A percentile compares a stretch with the other conserved stretches of the same genome.
Evolutionary conservation across 1,140 invertebrate species (phyloP).

Genomic region (Manduca sexta): DNA sequence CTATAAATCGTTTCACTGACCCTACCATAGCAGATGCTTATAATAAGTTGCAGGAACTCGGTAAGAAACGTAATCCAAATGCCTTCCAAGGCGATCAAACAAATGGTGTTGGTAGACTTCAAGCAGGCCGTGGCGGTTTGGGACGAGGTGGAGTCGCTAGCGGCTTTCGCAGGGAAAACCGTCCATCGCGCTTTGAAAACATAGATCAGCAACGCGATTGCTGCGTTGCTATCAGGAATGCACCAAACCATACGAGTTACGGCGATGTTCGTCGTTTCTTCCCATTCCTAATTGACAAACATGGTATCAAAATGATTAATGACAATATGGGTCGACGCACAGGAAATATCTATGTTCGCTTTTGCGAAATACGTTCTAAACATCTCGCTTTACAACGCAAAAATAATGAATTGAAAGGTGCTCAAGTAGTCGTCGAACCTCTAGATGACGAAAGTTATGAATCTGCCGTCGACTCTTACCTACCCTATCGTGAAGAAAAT

Average conservation of each 20-base stretch:
- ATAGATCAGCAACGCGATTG: conserved; percentile 34
- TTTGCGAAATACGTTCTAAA: conserved; percentile 79
- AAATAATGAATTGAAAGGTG: conserved; percentile 75
- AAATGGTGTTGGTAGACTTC: conserved; percentile 29
- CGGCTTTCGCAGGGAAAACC: conserved; percentile 31
- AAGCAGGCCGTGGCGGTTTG: conserved; percentile 22
- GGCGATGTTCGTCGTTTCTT: conserved; percentile 88
- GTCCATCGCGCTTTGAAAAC: conserved; percentile 37
- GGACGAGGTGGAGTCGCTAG: conserved; percentile 27
- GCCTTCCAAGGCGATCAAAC: conserved; percentile 70
- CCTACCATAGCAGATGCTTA: conserved; percentile 47
- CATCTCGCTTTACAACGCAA: conserved; percentile 79
- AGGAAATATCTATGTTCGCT: conserved; percentile 87
- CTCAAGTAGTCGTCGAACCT: conserved; percentile 75
- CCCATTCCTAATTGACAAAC: conserved; percentile 83
- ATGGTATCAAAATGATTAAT: conserved; percentile 89
- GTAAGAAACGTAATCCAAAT: conserved; percentile 75
- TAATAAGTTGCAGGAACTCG: conserved; percentile 73
- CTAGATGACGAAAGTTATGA: conserved; percentile 79
- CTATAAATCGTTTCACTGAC: conserved; percentile 38
- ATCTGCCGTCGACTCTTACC: conserved; percentile 77
- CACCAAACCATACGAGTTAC: conserved; percentile 80
- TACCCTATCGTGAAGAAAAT: conserved; percentile 67
- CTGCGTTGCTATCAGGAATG: conserved; percentile 82
- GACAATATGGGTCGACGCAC: conserved; percentile 85